Evolutionary conservation across 2,797 vertebrate genomes (phyloP).

Genomic region (Hylomyscus alleni): DNA sequence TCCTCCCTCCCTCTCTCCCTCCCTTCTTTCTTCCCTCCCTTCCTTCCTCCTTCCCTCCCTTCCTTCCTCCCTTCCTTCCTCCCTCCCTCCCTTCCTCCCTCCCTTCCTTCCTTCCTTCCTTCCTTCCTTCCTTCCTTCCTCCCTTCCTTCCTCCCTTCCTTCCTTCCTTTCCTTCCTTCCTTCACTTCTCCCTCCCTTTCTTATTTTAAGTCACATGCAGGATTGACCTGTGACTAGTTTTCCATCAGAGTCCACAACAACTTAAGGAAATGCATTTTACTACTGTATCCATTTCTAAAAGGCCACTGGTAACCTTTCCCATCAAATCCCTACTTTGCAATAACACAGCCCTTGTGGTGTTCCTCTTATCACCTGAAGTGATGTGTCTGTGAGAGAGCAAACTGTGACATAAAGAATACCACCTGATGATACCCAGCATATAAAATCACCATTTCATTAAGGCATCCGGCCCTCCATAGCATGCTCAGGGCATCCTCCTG

Average conservation of each 20-base stretch:
- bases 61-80: background rate
- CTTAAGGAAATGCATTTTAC: background rate
- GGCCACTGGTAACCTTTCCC: background rate
- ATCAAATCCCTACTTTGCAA: background rate
- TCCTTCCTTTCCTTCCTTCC: background rate
- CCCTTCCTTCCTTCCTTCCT: background rate
- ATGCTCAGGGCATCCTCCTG: background rate
- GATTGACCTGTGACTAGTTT: background rate
- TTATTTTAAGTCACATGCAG: background rate
- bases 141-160: background rate
- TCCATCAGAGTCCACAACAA: background rate
- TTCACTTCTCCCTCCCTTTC: background rate
- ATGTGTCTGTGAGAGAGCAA: conserved; percentile 34
- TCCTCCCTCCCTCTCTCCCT: background rate
- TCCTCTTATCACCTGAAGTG: conserved; percentile 19
- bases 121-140: background rate
- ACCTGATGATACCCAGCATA: conserved; percentile 11
- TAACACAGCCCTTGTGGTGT: background rate
- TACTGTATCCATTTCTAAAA: conserved; percentile 11
- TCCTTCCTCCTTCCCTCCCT: too few species aligned
- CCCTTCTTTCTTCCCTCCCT: background rate
- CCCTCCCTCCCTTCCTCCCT: background rate
- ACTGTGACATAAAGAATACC: conserved; percentile 17
- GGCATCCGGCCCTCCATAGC: background rate
- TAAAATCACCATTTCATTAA: conserved; percentile 51